These are phyloP conservation scores for Diarsia brunnea DNA, from an alignment of 2,888 invertebrate genomes.

Conservation along the genomic window DNA sequence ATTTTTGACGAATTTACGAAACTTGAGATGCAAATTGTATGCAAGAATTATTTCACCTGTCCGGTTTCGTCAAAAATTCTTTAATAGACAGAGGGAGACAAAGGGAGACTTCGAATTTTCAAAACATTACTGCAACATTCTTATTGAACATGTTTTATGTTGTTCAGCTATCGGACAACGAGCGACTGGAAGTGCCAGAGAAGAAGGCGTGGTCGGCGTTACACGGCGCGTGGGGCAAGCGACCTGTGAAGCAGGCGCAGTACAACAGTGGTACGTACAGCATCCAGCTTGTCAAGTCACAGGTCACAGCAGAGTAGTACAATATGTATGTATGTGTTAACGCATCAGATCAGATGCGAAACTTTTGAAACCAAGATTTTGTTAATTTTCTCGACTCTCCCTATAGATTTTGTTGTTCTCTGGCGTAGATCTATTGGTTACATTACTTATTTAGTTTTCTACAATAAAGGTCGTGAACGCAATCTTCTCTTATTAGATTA, in stretches of 20 bases:
- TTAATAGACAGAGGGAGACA: not conserved
- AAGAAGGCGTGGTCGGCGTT: constrained; percentile 93
- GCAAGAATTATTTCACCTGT: constrained; percentile 44
- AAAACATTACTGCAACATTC: not conserved
- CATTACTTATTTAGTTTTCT: constrained; percentile 31
- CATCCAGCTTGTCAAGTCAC: not conserved
- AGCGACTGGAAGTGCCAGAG: constrained; percentile 82
- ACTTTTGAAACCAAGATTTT: not conserved
- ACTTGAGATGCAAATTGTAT: constrained; percentile 56
- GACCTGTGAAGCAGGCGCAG: constrained; percentile 88
- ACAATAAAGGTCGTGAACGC: constrained; percentile 21
- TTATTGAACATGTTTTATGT: constrained; percentile 1
- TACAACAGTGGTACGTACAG: constrained; percentile 80
- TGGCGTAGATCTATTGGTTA: constrained; percentile 14
- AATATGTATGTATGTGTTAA: not conserved
- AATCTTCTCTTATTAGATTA: constrained; percentile 23
- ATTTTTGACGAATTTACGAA: constrained; percentile 40
- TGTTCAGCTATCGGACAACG: constrained; percentile 64
- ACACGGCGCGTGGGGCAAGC: constrained; percentile 94
- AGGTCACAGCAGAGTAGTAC: not conserved
- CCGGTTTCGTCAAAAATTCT: not conserved
- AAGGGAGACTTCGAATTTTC: not conserved
- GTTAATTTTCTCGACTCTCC: not conserved
- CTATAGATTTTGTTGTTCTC: constrained; percentile 1
- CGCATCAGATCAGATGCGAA: not conserved